Evolutionary conservation across 2,888 invertebrate genomes (phyloP).

Genomic region (Diaphora mendica): DNA sequence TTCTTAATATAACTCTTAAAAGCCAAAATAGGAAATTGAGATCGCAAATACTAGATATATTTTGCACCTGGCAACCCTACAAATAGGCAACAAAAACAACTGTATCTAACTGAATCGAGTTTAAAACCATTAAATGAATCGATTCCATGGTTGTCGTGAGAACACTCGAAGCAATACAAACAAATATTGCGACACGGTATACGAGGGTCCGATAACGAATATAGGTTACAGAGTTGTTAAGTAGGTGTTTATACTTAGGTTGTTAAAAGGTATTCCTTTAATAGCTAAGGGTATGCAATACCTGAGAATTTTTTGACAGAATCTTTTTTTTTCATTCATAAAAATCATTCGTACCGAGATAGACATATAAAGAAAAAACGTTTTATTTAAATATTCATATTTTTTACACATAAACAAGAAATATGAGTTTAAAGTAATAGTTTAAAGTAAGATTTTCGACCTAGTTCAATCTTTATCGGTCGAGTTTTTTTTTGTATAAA

Average conservation of each 20-base stretch:
- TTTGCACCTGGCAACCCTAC: conserved; percentile 17
- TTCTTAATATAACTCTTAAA: background rate
- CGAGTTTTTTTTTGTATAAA: background rate
- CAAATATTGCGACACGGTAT: conserved; percentile 60
- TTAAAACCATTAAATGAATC: conserved; percentile 60
- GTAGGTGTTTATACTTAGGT: background rate
- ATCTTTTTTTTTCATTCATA: no score
- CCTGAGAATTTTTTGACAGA: background rate
- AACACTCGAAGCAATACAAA: conserved; percentile 56
- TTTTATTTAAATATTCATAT: background rate
- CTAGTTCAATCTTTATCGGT: background rate
- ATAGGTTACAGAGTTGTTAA: conserved; percentile 56
- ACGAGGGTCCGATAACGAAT: conserved; percentile 59
- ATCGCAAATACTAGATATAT: conserved; percentile 1
- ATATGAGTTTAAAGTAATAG: background rate
- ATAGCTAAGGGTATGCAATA: background rate
- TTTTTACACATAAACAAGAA: background rate
- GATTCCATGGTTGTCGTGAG: conserved; percentile 68
- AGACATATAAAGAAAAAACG: background rate
- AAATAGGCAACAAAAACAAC: conserved; percentile 54
- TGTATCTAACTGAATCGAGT: conserved; percentile 64
- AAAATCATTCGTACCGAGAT: background rate
- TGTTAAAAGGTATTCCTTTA: background rate
- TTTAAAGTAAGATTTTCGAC: background rate
- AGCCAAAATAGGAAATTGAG: background rate